Evolutionary conservation across 2,888 invertebrate species (phyloP).

Genomic region (Archaeoteleia sp.): DNA sequence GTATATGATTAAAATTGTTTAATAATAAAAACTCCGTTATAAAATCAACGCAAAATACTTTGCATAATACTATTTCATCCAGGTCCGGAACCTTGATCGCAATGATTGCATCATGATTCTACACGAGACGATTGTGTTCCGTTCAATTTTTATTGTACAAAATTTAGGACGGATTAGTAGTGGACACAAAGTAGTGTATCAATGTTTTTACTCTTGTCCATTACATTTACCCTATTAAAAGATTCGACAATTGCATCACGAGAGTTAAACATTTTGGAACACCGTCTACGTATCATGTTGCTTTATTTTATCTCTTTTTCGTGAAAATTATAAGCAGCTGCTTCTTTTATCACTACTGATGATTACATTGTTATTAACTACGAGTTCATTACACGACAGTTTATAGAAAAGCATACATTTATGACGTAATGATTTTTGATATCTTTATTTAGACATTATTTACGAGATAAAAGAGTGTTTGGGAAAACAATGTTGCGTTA

Average conservation of each 20-base stretch:
- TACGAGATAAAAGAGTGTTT: too few relatives aligned
- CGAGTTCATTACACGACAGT: background rate
- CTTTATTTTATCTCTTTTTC: background rate
- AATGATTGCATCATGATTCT: constrained; percentile 17
- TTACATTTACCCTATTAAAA: constrained; percentile 4
- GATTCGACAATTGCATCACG: constrained; percentile 1
- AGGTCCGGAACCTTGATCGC: constrained; percentile 12
- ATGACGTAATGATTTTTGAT: too few relatives aligned
- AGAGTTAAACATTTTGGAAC: constrained; percentile 7
- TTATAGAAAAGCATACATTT: too few relatives aligned
- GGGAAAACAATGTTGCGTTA: too few relatives aligned
- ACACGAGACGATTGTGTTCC: constrained; percentile 34
- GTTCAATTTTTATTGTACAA: constrained; percentile 34
- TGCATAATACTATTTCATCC: constrained; percentile 4
- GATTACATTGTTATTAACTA: constrained; percentile 7
- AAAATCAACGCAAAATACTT: too few relatives aligned
- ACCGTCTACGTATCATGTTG: constrained; percentile 5
- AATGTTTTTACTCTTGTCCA: constrained; percentile 8
- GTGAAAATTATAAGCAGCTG: constrained; percentile 21
- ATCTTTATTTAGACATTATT: too few relatives aligned
- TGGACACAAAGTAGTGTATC: constrained; percentile 22
- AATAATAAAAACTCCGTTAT: too few relatives aligned
- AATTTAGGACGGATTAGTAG: constrained; percentile 42
- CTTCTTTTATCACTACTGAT: constrained; percentile 17
- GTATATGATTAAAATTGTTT: too few relatives aligned